Evolutionary conservation across 2,113 vertebrate species (phyloP).

Genomic region (Poeciliopsis prolifica): DNA sequence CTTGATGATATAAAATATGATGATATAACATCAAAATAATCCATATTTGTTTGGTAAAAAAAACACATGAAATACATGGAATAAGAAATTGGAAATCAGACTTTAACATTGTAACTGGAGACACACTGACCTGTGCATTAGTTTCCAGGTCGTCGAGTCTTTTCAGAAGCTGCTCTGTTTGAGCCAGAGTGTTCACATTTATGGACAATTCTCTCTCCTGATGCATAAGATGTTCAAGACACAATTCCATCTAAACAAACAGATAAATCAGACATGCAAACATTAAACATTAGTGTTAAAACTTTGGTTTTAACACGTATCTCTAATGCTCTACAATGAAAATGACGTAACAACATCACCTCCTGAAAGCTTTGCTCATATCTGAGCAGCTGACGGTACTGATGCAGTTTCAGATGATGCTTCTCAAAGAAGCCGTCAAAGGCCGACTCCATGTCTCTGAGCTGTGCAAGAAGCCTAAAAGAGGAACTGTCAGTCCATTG

Average conservation of each 20-base stretch:
- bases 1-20: neutral
- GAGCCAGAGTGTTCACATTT: constrained; percentile 78
- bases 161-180: constrained; percentile 86
- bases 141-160: constrained; percentile 84
- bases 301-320: neutral
- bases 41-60: neutral
- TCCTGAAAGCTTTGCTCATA: constrained; percentile 94
- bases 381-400: constrained; percentile 91
- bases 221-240: constrained; percentile 82
- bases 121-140: constrained; percentile 83
- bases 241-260: constrained; percentile 81
- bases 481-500: neutral
- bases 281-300: neutral
- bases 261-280: neutral
- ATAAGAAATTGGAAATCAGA: neutral
- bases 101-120: neutral
- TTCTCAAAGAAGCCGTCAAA: constrained; percentile 99
- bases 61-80: neutral
- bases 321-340: neutral
- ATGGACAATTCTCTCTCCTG: constrained; percentile 83
- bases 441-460: constrained; percentile 94
- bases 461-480: constrained; percentile 89
- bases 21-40: neutral
- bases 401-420: constrained; percentile 94
- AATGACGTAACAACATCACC: constrained; percentile 68